Percentiles rank a stretch among this genome's conserved stretches.
Evolutionary conservation across 2,113 vertebrate genomes (phyloP).

Genomic region (Hippocampus zosterae): DNA sequence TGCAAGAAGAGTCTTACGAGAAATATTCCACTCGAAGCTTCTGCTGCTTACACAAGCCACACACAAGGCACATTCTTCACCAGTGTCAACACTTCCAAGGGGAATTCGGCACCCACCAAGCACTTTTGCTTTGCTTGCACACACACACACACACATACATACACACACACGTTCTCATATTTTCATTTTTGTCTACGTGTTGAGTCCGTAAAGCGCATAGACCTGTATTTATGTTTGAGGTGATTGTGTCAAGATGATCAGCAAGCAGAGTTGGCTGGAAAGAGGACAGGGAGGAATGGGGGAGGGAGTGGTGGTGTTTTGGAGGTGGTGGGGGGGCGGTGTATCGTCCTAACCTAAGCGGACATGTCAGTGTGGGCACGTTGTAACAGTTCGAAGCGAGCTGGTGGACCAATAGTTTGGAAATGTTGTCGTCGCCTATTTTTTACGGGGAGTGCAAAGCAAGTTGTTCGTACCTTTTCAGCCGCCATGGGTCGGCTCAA

Average conservation of each 20-base stretch:
- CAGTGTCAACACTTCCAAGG: constrained; percentile 1
- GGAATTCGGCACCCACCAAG: constrained; percentile 1
- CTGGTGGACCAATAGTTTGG: not conserved
- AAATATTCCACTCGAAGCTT: not conserved
- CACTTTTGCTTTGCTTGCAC: not conserved
- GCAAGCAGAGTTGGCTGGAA: not conserved
- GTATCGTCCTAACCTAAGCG: not conserved
- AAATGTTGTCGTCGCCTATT: not conserved
- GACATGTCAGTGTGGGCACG: constrained; percentile 4
- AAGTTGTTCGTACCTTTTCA: constrained; percentile 5
- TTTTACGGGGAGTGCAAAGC: not conserved
- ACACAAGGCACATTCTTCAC: not conserved
- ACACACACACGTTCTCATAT: not conserved
- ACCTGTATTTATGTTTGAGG: not conserved
- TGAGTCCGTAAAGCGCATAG: not conserved
- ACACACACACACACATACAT: not conserved
- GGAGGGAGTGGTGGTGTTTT: not conserved
- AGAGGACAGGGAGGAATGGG: not conserved
- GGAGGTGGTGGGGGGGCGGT: not conserved
- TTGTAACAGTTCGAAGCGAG: not conserved
- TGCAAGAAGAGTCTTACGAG: not conserved
- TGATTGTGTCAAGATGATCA: not conserved
- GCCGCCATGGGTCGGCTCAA: not conserved
- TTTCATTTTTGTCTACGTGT: not conserved
- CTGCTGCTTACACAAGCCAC: not conserved